These are phyloP conservation scores for Samia ricini DNA, from an alignment of 1,140 invertebrate species.

Conservation along the genomic window DNA sequence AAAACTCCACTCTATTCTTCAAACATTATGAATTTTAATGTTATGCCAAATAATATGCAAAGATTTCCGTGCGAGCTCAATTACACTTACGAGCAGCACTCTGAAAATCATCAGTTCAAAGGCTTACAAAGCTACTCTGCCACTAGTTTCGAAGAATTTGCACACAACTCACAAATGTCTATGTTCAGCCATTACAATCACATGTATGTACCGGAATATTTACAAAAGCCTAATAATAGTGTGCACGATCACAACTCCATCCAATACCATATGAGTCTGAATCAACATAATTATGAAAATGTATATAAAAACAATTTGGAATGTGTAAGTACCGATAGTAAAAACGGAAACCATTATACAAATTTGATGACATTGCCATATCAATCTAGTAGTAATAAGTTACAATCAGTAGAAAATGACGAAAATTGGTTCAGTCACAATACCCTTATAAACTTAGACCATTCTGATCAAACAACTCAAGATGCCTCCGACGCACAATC, in stretches of 20 bases:
- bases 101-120: constrained; percentile 60
- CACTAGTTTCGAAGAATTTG: constrained; percentile 78
- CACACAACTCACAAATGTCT: constrained; percentile 72
- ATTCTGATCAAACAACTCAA: constrained; percentile 79
- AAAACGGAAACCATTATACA: constrained; percentile 77
- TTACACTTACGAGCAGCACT: constrained; percentile 64
- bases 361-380: constrained; percentile 78
- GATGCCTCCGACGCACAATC: constrained; percentile 81
- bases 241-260: constrained; percentile 52
- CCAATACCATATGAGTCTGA: constrained; percentile 45
- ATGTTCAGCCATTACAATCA: constrained; percentile 79
- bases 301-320: constrained; percentile 62
- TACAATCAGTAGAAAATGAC: constrained; percentile 77
- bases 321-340: constrained; percentile 58
- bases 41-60: constrained; percentile 58
- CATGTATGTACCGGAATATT: constrained; percentile 73
- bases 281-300: constrained; percentile 59
- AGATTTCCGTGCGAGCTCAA: constrained; percentile 71
- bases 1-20: constrained; percentile 63
- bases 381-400: constrained; percentile 80
- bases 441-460: constrained; percentile 59
- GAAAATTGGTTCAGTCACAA: constrained; percentile 73
- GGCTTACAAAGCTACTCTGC: constrained; percentile 72
- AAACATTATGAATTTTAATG: constrained; percentile 48
- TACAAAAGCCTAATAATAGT: constrained; percentile 51